Percentiles rank a stretch among this genome's conserved stretches.
Evolutionary conservation across 2,113 vertebrate genomes (phyloP).

Genomic region (Corythornis madagascariensis): DNA sequence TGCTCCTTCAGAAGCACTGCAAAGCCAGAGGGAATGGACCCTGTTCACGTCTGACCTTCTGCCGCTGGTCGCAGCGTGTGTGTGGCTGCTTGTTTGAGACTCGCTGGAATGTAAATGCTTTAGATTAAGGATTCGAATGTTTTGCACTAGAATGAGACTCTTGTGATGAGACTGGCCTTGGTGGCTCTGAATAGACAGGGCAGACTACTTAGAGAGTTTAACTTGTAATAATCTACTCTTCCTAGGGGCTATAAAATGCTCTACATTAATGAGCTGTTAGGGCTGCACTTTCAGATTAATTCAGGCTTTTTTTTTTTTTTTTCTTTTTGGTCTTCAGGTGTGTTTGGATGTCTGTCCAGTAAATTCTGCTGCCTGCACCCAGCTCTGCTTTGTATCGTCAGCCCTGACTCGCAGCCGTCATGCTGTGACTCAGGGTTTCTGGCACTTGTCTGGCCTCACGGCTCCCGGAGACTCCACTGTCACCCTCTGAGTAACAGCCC

Average conservation of each 20-base stretch:
- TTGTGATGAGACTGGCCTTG: not conserved
- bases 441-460: not conserved
- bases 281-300: not conserved
- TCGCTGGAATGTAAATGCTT: slow-evolving; percentile 23
- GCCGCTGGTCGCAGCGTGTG: not conserved
- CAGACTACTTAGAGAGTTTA: not conserved
- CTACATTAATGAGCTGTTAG: not conserved
- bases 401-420: not conserved
- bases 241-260: not conserved
- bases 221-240: not conserved
- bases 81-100: slow-evolving; percentile 37
- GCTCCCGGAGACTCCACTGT: not conserved
- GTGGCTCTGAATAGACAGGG: not conserved
- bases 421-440: slow-evolving; percentile 43
- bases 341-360: not conserved
- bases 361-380: not conserved
- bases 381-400: not conserved
- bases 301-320: not conserved
- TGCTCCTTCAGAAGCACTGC: not conserved
- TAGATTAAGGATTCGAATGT: slow-evolving; percentile 44
- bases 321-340: not conserved
- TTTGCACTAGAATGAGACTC: slow-evolving; percentile 36
- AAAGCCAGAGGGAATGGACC: not conserved
- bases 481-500: slow-evolving; percentile 51
- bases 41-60: not conserved